Conservation (phyloP, 1,140 invertebrate species). For the Macrocentrus cingulum region DNA sequence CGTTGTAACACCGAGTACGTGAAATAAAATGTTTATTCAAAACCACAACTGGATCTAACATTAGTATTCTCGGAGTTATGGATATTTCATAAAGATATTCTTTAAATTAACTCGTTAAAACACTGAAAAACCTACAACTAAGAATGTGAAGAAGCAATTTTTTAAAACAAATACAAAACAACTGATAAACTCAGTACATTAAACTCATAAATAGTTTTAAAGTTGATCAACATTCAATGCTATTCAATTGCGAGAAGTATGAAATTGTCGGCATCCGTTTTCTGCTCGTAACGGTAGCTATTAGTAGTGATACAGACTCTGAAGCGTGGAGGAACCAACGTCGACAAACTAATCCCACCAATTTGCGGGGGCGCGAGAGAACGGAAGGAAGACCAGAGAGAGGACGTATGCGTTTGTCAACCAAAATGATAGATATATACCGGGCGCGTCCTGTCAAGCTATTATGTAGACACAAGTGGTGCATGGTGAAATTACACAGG, state of each 20-base stretch:
- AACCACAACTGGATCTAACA: no score
- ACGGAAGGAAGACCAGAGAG: conserved; percentile 22
- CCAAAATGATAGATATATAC: conserved; percentile 25
- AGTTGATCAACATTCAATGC: background rate
- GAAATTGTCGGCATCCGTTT: conserved; percentile 11
- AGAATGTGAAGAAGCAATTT: no score
- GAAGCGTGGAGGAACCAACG: background rate
- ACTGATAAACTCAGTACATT: no score
- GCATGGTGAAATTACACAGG: conserved; percentile 35
- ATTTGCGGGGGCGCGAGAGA: conserved; percentile 34
- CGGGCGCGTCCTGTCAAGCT: conserved; percentile 17
- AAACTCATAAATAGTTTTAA: background rate
- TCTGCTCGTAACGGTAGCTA: no score
- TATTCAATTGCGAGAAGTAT: background rate
- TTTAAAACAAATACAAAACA: no score
- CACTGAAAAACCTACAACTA: no score
- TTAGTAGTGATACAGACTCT: no score
- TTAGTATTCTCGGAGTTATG: no score
- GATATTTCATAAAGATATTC: no score
- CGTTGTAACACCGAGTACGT: no score
- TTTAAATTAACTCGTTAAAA: no score
- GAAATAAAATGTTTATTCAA: no score
- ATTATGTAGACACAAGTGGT: conserved; percentile 24
- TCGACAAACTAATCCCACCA: conserved; percentile 37
- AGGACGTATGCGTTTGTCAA: conserved; percentile 25